phyloP scores from a whole-genome alignment of 2,113 vertebrate genomes.

The Carassius carassius region DNA sequence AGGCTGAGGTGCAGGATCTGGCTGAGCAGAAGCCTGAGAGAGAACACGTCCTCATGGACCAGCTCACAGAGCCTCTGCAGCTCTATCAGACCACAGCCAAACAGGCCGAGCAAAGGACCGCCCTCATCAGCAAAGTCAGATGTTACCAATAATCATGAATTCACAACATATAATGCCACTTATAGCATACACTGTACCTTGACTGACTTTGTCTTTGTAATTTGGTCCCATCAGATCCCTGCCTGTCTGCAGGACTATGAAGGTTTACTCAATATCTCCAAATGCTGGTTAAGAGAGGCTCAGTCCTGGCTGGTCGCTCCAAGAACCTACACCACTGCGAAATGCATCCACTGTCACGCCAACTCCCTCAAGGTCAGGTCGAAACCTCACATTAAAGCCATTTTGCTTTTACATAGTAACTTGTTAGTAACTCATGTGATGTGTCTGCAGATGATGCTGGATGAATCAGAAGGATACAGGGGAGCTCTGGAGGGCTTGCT shows the following conservation, averaged over 20 bases:
- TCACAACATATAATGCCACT: neutral
- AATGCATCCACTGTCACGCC: conserved; percentile 76
- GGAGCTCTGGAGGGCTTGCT: conserved; percentile 73
- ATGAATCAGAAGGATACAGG: conserved; percentile 86
- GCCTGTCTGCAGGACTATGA: conserved; percentile 83
- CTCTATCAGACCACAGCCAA: conserved; percentile 84
- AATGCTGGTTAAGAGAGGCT: conserved; percentile 83
- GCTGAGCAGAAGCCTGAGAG: conserved; percentile 83
- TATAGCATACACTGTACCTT: neutral
- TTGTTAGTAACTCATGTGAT: neutral
- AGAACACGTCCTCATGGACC: conserved; percentile 87
- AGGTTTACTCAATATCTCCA: conserved; percentile 75
- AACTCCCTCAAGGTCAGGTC: conserved; percentile 80
- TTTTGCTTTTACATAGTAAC: neutral
- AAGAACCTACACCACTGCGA: conserved; percentile 75
- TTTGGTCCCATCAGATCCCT: conserved; percentile 76
- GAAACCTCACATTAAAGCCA: neutral
- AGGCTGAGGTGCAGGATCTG: conserved; percentile 89
- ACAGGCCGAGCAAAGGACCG: conserved; percentile 82
- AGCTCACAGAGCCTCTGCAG: conserved; percentile 82
- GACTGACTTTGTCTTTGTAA: neutral
- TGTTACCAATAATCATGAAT: neutral
- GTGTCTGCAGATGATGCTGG: conserved; percentile 82
- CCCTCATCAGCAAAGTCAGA: conserved; percentile 86
- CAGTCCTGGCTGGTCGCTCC: conserved; percentile 75